A percentile compares a stretch with the other conserved stretches of the same genome.
Evolutionary conservation across 2,113 vertebrate genomes (phyloP).

Genomic region (Boulengeromyrus knoepffleri): DNA sequence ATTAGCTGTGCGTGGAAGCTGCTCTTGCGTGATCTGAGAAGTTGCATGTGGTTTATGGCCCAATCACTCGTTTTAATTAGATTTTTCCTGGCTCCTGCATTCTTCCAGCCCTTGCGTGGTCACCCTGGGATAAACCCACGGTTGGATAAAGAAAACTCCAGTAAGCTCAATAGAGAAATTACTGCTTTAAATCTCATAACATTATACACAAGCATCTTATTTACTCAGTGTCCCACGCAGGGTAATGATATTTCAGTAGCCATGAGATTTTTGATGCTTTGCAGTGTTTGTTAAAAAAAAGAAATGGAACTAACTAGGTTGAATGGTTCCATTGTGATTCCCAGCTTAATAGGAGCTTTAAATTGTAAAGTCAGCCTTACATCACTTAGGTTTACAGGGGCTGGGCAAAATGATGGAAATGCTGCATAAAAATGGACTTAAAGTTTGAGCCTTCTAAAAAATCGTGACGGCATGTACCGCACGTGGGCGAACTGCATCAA

Average conservation of each 20-base stretch:
- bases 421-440: background rate
- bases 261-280: background rate
- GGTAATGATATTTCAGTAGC: background rate
- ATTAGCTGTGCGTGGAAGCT: background rate
- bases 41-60: background rate
- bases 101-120: background rate
- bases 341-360: background rate
- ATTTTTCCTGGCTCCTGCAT: background rate
- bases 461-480: background rate
- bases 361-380: background rate
- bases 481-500: background rate
- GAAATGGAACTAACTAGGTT: background rate
- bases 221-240: background rate
- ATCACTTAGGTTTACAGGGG: background rate
- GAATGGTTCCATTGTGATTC: background rate
- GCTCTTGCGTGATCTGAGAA: background rate
- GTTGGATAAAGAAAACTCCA: background rate
- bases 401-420: background rate
- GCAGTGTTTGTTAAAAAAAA: background rate
- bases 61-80: background rate
- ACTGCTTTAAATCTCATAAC: background rate
- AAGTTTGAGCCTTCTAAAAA: background rate
- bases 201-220: background rate
- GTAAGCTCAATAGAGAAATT: background rate
- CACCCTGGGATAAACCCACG: background rate